Conservation (phyloP, 2,797 vertebrate species). For the Bradypus variegatus region DNA sequence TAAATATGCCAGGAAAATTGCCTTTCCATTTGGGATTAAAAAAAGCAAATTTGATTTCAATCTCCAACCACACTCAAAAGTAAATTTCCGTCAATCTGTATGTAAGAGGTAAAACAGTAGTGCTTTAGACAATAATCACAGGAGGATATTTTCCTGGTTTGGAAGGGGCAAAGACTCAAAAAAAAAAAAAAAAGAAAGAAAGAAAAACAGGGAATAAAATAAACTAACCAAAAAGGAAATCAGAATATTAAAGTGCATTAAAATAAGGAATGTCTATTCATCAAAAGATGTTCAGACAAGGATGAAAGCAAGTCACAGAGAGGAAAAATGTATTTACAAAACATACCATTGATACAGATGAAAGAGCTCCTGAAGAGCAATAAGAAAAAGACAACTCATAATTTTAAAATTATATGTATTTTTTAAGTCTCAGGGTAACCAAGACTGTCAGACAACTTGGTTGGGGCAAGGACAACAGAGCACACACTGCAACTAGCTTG, state of each 20-base stretch:
- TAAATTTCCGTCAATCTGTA: background rate
- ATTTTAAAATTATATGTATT: background rate
- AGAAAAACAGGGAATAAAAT: background rate
- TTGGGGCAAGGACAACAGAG: background rate
- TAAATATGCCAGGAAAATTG: background rate
- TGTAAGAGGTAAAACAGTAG: background rate
- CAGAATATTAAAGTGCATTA: background rate
- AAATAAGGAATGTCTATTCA: background rate
- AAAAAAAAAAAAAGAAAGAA: too few relatives aligned
- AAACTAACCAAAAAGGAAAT: background rate
- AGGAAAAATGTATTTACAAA: background rate
- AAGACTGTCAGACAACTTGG: background rate
- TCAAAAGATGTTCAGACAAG: too few relatives aligned
- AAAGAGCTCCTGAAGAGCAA: background rate
- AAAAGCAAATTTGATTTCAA: background rate
- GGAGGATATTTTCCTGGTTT: background rate
- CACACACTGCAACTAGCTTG: too few relatives aligned
- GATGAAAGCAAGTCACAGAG: background rate
- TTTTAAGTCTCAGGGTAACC: too few relatives aligned
- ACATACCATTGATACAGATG: background rate
- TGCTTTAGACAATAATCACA: background rate
- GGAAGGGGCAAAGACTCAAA: background rate
- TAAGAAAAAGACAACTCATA: background rate
- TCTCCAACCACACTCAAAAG: background rate
- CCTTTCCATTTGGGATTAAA: background rate